Evolutionary conservation across 2,797 vertebrate species (phyloP).

Genomic region (Enteromius anoplus): DNA sequence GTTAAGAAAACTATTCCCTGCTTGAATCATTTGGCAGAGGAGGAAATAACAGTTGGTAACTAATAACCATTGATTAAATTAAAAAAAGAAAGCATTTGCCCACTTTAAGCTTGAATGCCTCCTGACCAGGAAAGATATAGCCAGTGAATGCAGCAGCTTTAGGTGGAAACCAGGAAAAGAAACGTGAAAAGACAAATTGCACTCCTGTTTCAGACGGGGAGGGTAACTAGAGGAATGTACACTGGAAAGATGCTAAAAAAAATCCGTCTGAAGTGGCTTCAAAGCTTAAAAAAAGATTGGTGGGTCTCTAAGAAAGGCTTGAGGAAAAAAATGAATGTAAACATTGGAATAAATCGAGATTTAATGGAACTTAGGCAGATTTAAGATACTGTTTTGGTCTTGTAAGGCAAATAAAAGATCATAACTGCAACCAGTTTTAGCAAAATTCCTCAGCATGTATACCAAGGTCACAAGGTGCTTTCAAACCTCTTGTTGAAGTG

Average conservation of each 20-base stretch:
- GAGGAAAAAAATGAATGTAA: background rate
- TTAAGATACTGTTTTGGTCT: background rate
- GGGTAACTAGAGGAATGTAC: constrained; percentile 1
- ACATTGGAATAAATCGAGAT: constrained; percentile 8
- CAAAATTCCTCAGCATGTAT: background rate
- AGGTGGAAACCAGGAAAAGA: constrained; percentile 12
- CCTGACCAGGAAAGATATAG: background rate
- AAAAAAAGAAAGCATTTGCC: constrained; percentile 1
- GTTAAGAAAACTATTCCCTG: constrained; percentile 39
- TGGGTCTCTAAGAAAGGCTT: constrained; percentile 2
- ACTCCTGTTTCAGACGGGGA: constrained; percentile 13
- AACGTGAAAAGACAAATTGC: constrained; percentile 14
- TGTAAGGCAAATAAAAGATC: background rate
- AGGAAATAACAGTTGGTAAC: constrained; percentile 35
- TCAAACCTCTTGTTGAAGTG: background rate
- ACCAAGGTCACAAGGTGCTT: background rate
- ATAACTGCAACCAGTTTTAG: background rate
- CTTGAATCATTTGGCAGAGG: constrained; percentile 23
- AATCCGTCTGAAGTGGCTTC: constrained; percentile 9
- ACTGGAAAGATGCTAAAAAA: constrained; percentile 24
- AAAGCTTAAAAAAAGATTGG: background rate
- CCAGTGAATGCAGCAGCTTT: background rate
- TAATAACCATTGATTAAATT: constrained; percentile 37
- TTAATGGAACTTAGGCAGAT: background rate
- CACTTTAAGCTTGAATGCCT: constrained; percentile 20